Evolutionary conservation across 1,140 invertebrate species (phyloP).

Genomic region (Parasteatoda tepidariorum): DNA sequence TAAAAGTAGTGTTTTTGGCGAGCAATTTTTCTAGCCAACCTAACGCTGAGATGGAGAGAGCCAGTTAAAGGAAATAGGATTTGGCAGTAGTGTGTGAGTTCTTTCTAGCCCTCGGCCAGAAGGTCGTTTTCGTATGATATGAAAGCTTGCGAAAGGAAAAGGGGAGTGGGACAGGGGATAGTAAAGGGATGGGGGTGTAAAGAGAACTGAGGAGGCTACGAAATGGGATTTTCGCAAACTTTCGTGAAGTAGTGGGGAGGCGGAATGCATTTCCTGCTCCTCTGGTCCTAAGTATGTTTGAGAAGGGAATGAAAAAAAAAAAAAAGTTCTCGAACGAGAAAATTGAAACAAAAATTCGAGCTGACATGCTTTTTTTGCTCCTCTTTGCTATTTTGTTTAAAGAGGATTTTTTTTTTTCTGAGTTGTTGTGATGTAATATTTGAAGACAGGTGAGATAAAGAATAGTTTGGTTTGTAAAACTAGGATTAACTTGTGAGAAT

Average conservation of each 20-base stretch:
- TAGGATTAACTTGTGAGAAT: too few species aligned
- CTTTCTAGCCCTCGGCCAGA: not conserved
- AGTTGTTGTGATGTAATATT: not conserved
- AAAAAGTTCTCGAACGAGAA: not conserved
- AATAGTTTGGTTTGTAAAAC: too few species aligned
- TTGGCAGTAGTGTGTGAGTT: not conserved
- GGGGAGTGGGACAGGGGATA: too few species aligned
- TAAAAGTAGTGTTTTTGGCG: not conserved
- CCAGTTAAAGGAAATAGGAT: constrained; percentile 22
- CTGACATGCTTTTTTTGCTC: constrained; percentile 1
- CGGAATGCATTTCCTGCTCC: not conserved
- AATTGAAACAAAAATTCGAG: constrained; percentile 20
- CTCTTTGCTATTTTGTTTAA: not conserved
- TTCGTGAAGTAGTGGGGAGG: not conserved
- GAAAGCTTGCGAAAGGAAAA: not conserved
- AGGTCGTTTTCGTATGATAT: not conserved
- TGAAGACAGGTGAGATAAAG: too few species aligned
- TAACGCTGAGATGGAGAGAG: too few species aligned
- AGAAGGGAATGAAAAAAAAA: not conserved
- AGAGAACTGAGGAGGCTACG: not conserved
- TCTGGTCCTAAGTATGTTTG: not conserved
- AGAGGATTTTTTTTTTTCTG: not conserved
- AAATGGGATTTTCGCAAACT: constrained; percentile 17
- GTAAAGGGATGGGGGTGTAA: not conserved
- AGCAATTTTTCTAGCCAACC: too few species aligned